Conservation (phyloP, 2,113 vertebrate species). For the Pipra filicauda region DNA sequence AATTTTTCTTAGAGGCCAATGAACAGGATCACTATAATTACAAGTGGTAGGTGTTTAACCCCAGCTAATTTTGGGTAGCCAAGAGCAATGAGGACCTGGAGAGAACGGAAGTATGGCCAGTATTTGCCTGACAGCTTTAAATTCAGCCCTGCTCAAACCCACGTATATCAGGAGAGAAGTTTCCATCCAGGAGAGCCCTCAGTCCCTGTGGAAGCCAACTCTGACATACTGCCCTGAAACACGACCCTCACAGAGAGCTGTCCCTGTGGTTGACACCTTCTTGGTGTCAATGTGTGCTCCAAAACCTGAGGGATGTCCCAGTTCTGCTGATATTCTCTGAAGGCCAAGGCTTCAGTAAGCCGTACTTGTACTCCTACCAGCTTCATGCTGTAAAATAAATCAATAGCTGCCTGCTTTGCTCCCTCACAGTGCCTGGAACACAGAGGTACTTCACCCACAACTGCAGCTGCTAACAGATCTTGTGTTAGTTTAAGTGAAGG, state of each 20-base stretch:
- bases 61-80: not conserved
- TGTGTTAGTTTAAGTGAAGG: not conserved
- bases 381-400: not conserved
- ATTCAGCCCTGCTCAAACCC: not conserved
- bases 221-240: not conserved
- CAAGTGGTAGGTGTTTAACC: not conserved
- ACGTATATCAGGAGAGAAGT: accelerated
- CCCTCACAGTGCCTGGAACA: not conserved
- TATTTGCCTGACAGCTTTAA: not conserved
- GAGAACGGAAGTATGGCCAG: not conserved
- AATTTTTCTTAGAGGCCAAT: not conserved
- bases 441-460: not conserved
- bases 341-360: not conserved
- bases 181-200: not conserved
- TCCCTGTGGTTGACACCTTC: not conserved
- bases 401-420: not conserved
- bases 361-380: not conserved
- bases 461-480: not conserved
- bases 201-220: not conserved
- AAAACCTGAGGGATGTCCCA: not conserved
- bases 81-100: not conserved
- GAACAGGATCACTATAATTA: not conserved
- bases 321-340: not conserved
- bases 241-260: accelerated
- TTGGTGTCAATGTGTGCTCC: not conserved